Base-by-base conservation (phyloP, 2,888 invertebrate species). In the Drosophila ochracea region DNA sequence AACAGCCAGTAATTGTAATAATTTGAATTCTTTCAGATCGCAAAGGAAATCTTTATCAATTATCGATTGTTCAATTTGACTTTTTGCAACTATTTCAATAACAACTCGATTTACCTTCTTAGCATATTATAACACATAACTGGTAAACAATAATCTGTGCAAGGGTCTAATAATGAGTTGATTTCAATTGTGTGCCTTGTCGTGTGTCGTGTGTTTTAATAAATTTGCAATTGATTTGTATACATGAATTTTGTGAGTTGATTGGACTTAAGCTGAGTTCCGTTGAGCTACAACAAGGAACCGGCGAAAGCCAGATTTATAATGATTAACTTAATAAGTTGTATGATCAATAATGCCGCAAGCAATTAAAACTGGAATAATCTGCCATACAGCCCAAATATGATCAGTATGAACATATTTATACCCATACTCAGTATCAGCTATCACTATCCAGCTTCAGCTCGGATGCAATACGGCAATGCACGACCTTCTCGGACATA, bases 401-500 rank as follows among this genome's bases (percentile, higher is more conserved):
- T 68, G 73, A 73, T 58, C 66, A 53, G n/a, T 16, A 16, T 16
- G 25, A 47, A 25, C 50, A 50, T 30, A 50, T 50, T 31, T 30
- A 11, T 35, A 41, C 3, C 11, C 30, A 57, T 41, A 49, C 25
- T 53, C 33, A 37, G 64, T 47, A 54, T 47, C 39, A 21, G 58
- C 39, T 55, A 33, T 25, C 54, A 54, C 1, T n/a, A 39, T 39
- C 28, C 39, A 52, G 52, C 52, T 19, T 11, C 30, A 31, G 52
- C 4, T 31, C 52, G 28, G 52, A n/a, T 52, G 52, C 52, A 52
- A 19, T 50, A 5, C 50, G 50, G 28, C 28, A 19, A 30, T 28
- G 43, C 16, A 28, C 77, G 77, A 77, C 67, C 78, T 68, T 70
- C 78, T 67, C 53, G 62, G 66, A 66, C 52, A 50, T 73, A 39